Evolutionary conservation across 2,888 invertebrate species (phyloP).

Genomic region (Mongoloraphidia duomilia): DNA sequence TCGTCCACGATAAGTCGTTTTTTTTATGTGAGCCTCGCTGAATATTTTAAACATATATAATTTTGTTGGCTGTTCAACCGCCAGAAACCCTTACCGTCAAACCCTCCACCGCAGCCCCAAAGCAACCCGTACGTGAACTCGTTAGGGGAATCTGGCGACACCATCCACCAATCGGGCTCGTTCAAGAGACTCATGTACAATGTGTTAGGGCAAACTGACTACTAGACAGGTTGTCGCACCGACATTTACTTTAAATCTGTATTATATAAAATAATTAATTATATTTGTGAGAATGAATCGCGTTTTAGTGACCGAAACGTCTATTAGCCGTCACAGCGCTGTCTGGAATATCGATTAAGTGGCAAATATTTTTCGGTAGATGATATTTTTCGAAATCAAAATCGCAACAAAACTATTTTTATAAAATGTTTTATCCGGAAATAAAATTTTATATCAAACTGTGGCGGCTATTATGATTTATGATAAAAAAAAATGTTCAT

Average conservation of each 20-base stretch:
- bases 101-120: constrained; percentile 19
- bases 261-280: background rate
- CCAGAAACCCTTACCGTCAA: constrained; percentile 23
- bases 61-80: too few relatives aligned
- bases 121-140: constrained; percentile 56
- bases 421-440: too few relatives aligned
- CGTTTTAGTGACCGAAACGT: too few relatives aligned
- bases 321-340: too few relatives aligned
- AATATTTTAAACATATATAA: too few relatives aligned
- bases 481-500: too few relatives aligned
- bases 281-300: too few relatives aligned
- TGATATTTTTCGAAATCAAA: background rate
- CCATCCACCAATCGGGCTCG: constrained; percentile 81
- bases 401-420: too few relatives aligned
- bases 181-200: constrained; percentile 87
- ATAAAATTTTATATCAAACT: too few relatives aligned
- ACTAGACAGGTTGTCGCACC: background rate
- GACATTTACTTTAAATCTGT: background rate
- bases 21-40: too few relatives aligned
- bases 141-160: constrained; percentile 54
- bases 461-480: too few relatives aligned
- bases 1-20: too few relatives aligned
- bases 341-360: background rate
- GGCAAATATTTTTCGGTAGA: background rate
- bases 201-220: constrained; percentile 56